phyloP scores from a whole-genome alignment of 2,113 vertebrate species.

The Charina bottae region DNA sequence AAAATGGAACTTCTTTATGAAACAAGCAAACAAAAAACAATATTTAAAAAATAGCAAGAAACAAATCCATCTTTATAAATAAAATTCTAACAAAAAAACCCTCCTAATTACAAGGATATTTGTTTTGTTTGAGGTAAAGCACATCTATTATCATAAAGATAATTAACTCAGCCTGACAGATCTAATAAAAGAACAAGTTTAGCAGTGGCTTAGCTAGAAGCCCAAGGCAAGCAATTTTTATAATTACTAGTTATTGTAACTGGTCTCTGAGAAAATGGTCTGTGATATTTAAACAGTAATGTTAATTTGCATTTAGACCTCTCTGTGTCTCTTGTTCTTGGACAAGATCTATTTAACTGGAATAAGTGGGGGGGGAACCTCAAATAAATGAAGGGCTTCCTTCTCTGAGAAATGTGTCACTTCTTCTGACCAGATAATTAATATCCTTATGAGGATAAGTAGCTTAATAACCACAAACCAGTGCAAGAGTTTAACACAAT shows the following conservation, averaged over 20 bases:
- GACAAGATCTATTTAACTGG: slow-evolving; percentile 72
- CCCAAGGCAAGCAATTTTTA: slow-evolving; percentile 87
- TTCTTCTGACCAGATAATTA: slow-evolving; percentile 66
- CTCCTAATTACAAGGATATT: slow-evolving; percentile 84
- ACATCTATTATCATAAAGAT: slow-evolving; percentile 90
- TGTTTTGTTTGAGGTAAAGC: slow-evolving; percentile 88
- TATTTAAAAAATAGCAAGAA: slow-evolving; percentile 65
- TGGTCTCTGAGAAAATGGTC: slow-evolving; percentile 83
- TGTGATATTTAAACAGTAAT: slow-evolving; percentile 85
- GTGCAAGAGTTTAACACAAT: slow-evolving; percentile 58
- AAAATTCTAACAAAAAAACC: slow-evolving; percentile 84
- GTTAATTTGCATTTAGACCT: slow-evolving; percentile 83
- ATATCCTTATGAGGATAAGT: slow-evolving; percentile 61
- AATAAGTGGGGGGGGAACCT: slow-evolving; percentile 68
- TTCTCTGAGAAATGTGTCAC: slow-evolving; percentile 54
- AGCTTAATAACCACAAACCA: slow-evolving; percentile 62
- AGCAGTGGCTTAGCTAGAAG: slow-evolving; percentile 83
- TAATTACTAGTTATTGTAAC: slow-evolving; percentile 90
- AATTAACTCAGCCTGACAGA: slow-evolving; percentile 89
- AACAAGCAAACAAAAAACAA: slow-evolving; percentile 35
- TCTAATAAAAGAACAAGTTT: slow-evolving; percentile 87
- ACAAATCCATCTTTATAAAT: slow-evolving; percentile 82
- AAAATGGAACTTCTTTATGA: slow-evolving; percentile 47
- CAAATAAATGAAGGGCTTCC: slow-evolving; percentile 62
- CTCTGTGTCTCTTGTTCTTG: slow-evolving; percentile 59